Evolutionary conservation across 2,113 vertebrate genomes (phyloP).

Genomic region (Alligator mississippiensis): DNA sequence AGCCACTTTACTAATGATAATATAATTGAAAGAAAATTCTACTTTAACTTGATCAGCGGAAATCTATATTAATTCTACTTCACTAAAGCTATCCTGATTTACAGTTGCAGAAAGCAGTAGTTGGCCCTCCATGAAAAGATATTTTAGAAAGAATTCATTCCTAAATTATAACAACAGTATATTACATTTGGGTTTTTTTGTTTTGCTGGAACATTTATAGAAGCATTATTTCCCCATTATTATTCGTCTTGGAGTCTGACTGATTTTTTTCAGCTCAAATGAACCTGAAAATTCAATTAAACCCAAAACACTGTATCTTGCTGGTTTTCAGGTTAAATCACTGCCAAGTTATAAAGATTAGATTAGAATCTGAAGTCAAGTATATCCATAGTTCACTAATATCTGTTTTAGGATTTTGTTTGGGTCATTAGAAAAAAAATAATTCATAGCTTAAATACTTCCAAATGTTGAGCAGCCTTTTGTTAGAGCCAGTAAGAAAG

Average conservation of each 20-base stretch:
- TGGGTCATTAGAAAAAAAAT: neutral
- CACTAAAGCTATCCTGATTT: no score
- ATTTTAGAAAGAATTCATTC: neutral
- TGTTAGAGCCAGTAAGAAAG: no score
- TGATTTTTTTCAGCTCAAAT: neutral
- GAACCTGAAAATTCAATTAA: slow-evolving; percentile 5
- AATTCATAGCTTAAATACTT: neutral
- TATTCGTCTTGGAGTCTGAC: neutral
- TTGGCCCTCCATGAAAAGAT: neutral
- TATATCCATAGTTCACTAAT: neutral
- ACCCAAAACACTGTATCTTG: neutral
- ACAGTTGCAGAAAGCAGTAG: no score
- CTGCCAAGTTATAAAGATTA: slow-evolving; percentile 4
- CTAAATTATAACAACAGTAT: neutral
- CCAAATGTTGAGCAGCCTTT: neutral
- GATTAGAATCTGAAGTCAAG: neutral
- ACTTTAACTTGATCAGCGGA: no score
- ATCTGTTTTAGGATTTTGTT: neutral
- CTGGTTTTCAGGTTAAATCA: neutral
- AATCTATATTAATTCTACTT: neutral
- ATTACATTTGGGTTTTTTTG: no score
- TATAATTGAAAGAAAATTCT: no score
- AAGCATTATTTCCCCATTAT: neutral
- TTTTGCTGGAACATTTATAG: neutral
- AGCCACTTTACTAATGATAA: no score